Percentiles rank a stretch among this genome's conserved stretches.
These are phyloP conservation scores for Chamaea fasciata DNA, from an alignment of 2,113 vertebrate species.

Conservation along the genomic window DNA sequence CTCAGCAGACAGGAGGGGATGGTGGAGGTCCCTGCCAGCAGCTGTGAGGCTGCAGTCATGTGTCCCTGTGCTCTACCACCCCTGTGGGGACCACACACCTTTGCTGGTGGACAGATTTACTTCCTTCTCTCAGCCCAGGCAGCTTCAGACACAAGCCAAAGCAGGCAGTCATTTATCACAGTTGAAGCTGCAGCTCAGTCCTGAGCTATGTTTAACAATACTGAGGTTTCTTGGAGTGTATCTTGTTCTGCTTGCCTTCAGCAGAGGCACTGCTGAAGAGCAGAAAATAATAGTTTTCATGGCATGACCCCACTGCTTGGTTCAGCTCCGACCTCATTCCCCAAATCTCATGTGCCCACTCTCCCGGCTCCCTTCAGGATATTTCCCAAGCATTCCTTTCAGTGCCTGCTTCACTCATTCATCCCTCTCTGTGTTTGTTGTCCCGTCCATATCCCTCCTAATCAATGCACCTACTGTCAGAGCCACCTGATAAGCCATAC, in stretches of 20 bases:
- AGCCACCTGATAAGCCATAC: background rate
- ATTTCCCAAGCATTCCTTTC: background rate
- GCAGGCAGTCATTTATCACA: background rate
- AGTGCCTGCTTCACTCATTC: background rate
- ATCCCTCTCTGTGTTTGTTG: background rate
- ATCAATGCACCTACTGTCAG: background rate
- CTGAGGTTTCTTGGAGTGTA: background rate
- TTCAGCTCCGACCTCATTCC: background rate
- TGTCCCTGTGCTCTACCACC: background rate
- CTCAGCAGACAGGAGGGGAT: background rate
- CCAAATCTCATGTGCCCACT: background rate
- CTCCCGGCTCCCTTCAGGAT: background rate
- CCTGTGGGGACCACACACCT: accelerated
- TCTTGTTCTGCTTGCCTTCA: background rate
- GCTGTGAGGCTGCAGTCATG: accelerated
- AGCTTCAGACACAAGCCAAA: background rate
- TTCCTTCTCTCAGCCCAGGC: background rate
- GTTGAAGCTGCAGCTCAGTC: background rate
- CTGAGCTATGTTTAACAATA: background rate
- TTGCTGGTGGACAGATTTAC: background rate
- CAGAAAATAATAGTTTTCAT: background rate
- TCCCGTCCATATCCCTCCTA: background rate
- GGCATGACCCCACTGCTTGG: background rate
- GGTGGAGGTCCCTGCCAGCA: background rate
- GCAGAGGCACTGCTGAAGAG: background rate